phyloP scores from a whole-genome alignment of 2,113 vertebrate genomes.

The Lipophrys pholis region DNA sequence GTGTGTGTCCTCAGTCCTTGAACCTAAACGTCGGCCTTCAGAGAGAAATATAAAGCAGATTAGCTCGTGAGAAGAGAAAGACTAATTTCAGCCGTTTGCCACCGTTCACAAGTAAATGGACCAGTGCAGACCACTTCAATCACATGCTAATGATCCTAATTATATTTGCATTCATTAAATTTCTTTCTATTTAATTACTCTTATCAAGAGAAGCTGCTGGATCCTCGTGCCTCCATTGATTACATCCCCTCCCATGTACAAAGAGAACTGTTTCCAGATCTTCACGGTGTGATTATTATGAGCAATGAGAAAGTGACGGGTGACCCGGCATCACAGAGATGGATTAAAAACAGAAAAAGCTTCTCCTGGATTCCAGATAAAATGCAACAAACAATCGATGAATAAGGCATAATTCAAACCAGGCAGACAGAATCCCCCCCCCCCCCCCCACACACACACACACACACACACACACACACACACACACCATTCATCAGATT shows the following conservation, averaged over 20 bases:
- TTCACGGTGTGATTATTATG: constrained; percentile 18
- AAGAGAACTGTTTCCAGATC: constrained; percentile 11
- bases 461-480: background rate
- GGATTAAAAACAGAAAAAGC: constrained; percentile 37
- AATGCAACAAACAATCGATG: constrained; percentile 34
- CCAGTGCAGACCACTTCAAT: too few relatives aligned
- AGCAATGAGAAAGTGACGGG: constrained; percentile 33
- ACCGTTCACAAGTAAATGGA: too few relatives aligned
- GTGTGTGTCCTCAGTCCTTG: too few relatives aligned
- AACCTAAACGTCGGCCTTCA: too few relatives aligned
- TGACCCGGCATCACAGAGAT: constrained; percentile 28
- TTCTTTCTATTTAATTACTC: constrained; percentile 25
- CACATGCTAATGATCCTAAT: too few relatives aligned
- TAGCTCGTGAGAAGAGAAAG: too few relatives aligned
- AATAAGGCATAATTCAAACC: constrained; percentile 25
- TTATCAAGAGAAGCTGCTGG: background rate
- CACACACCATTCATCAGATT: constrained; percentile 5
- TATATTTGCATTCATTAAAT: too few relatives aligned
- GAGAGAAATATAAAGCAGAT: too few relatives aligned
- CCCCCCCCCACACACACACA: background rate
- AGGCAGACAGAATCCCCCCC: too few relatives aligned
- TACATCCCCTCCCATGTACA: constrained; percentile 2
- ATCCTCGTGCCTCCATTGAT: background rate
- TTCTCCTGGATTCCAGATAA: constrained; percentile 20
- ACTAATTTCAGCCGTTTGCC: too few relatives aligned